Evolutionary conservation across 2,113 vertebrate species (phyloP), one percentile per base, ranked within the genome.

Genomic region (human): DNA sequence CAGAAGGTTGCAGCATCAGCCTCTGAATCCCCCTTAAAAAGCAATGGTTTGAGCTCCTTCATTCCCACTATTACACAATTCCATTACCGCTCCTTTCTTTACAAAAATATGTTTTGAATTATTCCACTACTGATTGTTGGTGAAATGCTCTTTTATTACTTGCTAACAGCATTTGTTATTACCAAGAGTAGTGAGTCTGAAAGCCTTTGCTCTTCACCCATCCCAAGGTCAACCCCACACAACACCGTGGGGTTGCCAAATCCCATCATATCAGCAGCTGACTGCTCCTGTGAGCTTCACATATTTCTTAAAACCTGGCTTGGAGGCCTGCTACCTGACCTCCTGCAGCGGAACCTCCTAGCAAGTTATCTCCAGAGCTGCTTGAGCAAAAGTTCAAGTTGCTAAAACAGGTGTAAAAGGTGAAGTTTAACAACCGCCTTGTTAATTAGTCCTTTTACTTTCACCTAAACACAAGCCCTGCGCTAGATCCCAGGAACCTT

Each of bases 91-190:
- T 73, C 91, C 96, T 91, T 97, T 89, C 82, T 90, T 83, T 43
- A 78, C n/a, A 94, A 23, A 92, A 95, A 90, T 78, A 73, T 57
- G 66, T 88, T 93, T 75, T 75, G 7, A 97, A 89, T 96, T 95
- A 97, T 79, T 96, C 82, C 61, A 55, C 0, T 8, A 61, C 43
- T 82, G 82, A 48, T 22, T 32, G 45, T 22, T 43, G 40, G 76
- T 80, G 88, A 76, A 93, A 96, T 90, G 76, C 80, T 92, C 91
- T 92, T 90, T 91, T 70, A 88, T 45, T 85, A 45, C 82, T 90
- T 96, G 48, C 80, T 86, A 93, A 93, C 14, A 93, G 48, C 25
- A 18, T 55, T 0, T 70, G 50, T 90, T 87, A 57, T 0, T 87
- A 80, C 22, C 7, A 89, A 93, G 68, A 84, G 1, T 1, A 20